A percentile compares a stretch with the other conserved stretches of the same genome.
Evolutionary conservation across 2,113 vertebrate species (phyloP).

Genomic region (Takifugu flavidus): DNA sequence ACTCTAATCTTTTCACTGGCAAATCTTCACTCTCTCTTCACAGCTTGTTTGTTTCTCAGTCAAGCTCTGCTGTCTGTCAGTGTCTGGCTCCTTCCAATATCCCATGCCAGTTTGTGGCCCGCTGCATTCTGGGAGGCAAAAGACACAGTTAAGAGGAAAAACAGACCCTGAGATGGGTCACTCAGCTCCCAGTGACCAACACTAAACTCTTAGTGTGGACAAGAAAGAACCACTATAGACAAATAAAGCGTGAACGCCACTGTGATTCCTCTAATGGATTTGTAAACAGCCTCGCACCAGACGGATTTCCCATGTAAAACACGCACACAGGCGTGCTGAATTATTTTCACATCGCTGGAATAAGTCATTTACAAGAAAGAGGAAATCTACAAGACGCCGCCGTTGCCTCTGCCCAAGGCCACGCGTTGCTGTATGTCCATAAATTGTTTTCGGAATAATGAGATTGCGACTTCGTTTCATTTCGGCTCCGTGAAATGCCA

Average conservation of each 20-base stretch:
- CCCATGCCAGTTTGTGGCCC: slow-evolving; percentile 43
- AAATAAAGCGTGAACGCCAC: slow-evolving; percentile 36
- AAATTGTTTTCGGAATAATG: slow-evolving; percentile 39
- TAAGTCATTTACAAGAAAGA: slow-evolving; percentile 27
- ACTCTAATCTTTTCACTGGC: slow-evolving; percentile 73
- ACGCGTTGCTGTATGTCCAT: slow-evolving; percentile 4
- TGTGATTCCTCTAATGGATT: slow-evolving; percentile 43
- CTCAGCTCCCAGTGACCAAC: slow-evolving; percentile 41
- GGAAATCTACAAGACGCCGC: slow-evolving; percentile 25
- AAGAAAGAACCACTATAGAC: slow-evolving; percentile 32
- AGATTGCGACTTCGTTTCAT: slow-evolving; percentile 6
- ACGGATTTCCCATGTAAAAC: slow-evolving; percentile 24
- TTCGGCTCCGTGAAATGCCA: slow-evolving; percentile 22
- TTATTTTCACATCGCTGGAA: slow-evolving; percentile 31
- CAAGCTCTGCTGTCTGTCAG: slow-evolving; percentile 65
- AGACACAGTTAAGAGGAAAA: slow-evolving; percentile 30
- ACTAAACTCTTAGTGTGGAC: slow-evolving; percentile 38
- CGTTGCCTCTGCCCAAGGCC: slow-evolving; percentile 21
- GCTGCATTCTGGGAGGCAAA: slow-evolving; percentile 37
- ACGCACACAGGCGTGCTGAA: slow-evolving; percentile 17
- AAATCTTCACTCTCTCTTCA: slow-evolving; percentile 59
- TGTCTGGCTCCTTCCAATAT: slow-evolving; percentile 43
- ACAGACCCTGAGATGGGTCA: slow-evolving; percentile 50
- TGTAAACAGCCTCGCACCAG: slow-evolving; percentile 38
- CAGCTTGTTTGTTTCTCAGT: slow-evolving; percentile 68